phyloP scores from a whole-genome alignment of 2,797 vertebrate genomes.

The Moxostoma hubbsi region DNA sequence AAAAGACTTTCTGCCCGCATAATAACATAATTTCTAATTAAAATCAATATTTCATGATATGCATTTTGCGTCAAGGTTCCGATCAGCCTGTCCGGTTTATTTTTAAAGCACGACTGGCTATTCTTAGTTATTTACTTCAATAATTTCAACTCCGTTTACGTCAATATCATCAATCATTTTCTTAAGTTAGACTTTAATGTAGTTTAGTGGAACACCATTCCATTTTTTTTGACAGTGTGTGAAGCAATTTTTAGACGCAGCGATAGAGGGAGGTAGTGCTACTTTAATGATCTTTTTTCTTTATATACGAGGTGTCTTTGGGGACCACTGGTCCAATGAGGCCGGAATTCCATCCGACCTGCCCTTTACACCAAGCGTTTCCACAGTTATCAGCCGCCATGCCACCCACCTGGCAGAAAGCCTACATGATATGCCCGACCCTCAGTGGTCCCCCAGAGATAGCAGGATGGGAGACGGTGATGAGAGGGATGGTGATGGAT shows the following conservation, averaged over 20 bases:
- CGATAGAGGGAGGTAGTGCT: slow-evolving; percentile 19
- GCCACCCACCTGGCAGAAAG: slow-evolving; percentile 66
- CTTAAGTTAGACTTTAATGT: no score
- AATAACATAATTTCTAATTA: no score
- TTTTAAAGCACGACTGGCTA: no score
- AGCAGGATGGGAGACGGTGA: slow-evolving; percentile 68
- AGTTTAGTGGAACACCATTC: background rate
- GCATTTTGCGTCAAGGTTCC: no score
- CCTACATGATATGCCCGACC: slow-evolving; percentile 63
- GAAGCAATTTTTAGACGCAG: background rate
- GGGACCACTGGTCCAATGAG: slow-evolving; percentile 71
- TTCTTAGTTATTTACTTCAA: no score
- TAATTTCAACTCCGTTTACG: no score
- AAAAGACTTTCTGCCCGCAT: no score
- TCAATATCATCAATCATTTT: no score
- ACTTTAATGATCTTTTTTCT: slow-evolving; percentile 72
- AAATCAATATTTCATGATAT: no score
- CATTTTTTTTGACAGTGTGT: background rate
- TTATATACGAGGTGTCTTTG: slow-evolving; percentile 76
- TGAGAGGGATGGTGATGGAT: slow-evolving; percentile 72
- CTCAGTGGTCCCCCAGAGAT: slow-evolving; percentile 67
- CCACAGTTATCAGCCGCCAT: slow-evolving; percentile 76
- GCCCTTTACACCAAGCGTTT: slow-evolving; percentile 78
- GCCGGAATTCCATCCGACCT: slow-evolving; percentile 71
- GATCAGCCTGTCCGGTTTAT: no score